A percentile compares a stretch with the other conserved stretches of the same genome.
These are phyloP conservation scores for Diorhabda carinulata DNA, from an alignment of 1,140 invertebrate species.

Conservation along the genomic window DNA sequence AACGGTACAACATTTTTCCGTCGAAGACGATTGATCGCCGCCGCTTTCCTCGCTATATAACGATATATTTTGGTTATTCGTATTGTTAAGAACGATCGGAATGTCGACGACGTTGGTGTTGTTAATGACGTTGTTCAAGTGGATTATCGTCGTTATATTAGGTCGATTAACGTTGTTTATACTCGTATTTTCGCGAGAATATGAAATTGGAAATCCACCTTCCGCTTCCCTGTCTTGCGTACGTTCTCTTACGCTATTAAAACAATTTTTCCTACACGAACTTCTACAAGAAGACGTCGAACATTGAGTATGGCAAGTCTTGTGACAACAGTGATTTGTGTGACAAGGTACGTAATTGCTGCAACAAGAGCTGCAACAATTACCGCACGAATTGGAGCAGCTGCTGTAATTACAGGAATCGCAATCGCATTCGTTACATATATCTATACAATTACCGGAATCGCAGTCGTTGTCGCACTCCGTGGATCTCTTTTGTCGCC, in stretches of 20 bases:
- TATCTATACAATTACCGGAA: slow-evolving; percentile 10
- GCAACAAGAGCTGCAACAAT: slow-evolving; percentile 34
- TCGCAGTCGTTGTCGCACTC: slow-evolving; percentile 10
- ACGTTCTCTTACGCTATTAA: slow-evolving; percentile 16
- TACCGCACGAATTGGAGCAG: slow-evolving; percentile 23
- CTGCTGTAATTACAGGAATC: slow-evolving; percentile 21
- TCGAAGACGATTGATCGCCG: neutral
- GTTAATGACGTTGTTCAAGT: slow-evolving; percentile 43
- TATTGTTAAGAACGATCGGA: slow-evolving; percentile 41
- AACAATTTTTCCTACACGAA: slow-evolving; percentile 34
- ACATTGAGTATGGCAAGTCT: slow-evolving; percentile 36
- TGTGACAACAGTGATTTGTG: slow-evolving; percentile 39
- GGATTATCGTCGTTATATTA: slow-evolving; percentile 44
- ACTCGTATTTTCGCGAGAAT: neutral
- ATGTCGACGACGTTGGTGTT: slow-evolving; percentile 43
- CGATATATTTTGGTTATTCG: slow-evolving; percentile 42
- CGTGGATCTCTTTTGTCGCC: neutral
- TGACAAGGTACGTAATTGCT: slow-evolving; percentile 30
- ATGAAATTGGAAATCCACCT: neutral
- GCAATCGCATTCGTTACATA: slow-evolving; percentile 16
- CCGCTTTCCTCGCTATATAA: slow-evolving; percentile 12
- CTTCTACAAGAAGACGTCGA: slow-evolving; percentile 29
- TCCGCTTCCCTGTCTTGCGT: neutral
- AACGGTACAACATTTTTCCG: slow-evolving; percentile 25
- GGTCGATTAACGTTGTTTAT: slow-evolving; percentile 25